Percentiles rank a stretch among this genome's conserved stretches.
These are phyloP conservation scores for Desoria tigrina DNA, from an alignment of 2,888 invertebrate species.

Conservation along the genomic window DNA sequence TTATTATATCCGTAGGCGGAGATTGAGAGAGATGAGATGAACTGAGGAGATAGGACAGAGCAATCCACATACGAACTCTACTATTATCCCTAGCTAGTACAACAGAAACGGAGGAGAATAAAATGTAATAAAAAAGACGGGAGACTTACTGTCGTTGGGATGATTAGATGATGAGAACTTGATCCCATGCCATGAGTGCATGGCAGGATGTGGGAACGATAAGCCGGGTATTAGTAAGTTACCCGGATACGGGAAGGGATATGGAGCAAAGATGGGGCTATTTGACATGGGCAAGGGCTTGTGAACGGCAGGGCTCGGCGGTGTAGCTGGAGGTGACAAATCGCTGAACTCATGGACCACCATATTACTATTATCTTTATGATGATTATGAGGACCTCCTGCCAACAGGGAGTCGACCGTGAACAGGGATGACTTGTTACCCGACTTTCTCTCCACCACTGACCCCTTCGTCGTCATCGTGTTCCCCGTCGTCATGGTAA, in stretches of 20 bases:
- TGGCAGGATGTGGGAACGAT: slow-evolving; percentile 49
- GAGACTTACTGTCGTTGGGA: slow-evolving; percentile 49
- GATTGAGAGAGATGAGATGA: background rate
- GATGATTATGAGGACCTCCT: slow-evolving; percentile 19
- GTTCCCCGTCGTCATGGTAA: slow-evolving; percentile 8
- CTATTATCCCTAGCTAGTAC: background rate
- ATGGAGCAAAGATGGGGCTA: slow-evolving; percentile 51
- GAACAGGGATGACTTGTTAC: slow-evolving; percentile 51
- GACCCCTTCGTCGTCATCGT: slow-evolving; percentile 27
- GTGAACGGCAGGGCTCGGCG: slow-evolving; percentile 52
- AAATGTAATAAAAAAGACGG: background rate
- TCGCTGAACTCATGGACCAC: slow-evolving; percentile 50
- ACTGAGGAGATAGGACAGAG: background rate
- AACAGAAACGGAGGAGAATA: background rate
- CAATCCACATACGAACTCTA: background rate
- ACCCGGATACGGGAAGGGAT: slow-evolving; percentile 53
- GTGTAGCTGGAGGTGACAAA: slow-evolving; percentile 54
- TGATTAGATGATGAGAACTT: slow-evolving; percentile 46
- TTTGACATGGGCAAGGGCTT: slow-evolving; percentile 53
- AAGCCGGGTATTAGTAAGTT: slow-evolving; percentile 52
- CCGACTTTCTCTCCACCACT: slow-evolving; percentile 13
- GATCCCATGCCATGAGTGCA: slow-evolving; percentile 50
- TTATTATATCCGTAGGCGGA: slow-evolving; percentile 8
- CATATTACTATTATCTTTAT: slow-evolving; percentile 29
- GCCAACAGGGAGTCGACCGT: slow-evolving; percentile 52